These are phyloP conservation scores for Chauna torquata DNA, from an alignment of 2,113 vertebrate species.

Conservation along the genomic window DNA sequence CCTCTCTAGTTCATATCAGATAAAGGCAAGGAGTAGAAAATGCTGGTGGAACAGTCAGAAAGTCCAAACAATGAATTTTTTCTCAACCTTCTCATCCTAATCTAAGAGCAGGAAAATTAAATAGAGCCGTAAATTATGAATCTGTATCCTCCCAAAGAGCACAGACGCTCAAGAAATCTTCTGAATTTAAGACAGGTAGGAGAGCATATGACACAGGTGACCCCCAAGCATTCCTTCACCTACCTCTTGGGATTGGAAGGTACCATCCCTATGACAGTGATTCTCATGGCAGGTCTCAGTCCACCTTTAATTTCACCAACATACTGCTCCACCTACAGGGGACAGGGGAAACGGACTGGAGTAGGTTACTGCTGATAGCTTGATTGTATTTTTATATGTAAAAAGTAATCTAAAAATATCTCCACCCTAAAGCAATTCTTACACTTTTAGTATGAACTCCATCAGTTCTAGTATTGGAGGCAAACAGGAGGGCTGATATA, in stretches of 20 bases:
- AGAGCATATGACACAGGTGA: neutral
- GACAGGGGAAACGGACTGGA: neutral
- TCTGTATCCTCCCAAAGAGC: neutral
- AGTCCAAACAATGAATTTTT: neutral
- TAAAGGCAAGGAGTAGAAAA: neutral
- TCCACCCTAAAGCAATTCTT: neutral
- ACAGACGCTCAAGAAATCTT: neutral
- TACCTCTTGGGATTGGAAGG: conserved; percentile 72
- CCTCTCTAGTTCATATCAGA: neutral
- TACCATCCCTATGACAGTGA: conserved; percentile 70
- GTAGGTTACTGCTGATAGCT: neutral
- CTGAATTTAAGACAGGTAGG: neutral
- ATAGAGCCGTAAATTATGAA: neutral
- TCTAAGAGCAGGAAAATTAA: neutral
- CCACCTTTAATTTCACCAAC: conserved; percentile 75
- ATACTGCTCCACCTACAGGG: conserved; percentile 64
- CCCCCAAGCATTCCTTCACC: neutral
- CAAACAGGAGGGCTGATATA: fast-evolving
- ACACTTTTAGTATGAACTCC: neutral
- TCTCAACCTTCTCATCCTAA: neutral
- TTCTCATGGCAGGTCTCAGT: conserved; percentile 75
- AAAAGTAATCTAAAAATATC: neutral
- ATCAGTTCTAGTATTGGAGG: neutral
- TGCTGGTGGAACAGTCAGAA: neutral
- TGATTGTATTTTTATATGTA: neutral